Evolutionary conservation across 2,113 vertebrate genomes (phyloP), one percentile per base, ranked within the genome.

Genomic region (Suricata suricatta): DNA sequence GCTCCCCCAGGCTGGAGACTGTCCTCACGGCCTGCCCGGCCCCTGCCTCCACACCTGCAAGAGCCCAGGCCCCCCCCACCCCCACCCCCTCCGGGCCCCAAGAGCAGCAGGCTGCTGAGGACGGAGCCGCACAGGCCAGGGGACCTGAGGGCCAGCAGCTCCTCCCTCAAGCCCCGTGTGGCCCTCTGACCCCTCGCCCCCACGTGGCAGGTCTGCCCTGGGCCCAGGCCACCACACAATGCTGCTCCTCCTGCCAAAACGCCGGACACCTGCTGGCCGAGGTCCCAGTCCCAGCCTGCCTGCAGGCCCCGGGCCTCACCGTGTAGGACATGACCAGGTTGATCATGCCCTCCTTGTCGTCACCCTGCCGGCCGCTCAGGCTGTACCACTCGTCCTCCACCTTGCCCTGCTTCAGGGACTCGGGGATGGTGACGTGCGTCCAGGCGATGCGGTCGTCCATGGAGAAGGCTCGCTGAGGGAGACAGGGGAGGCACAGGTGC

Each of bases 261-360:
- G 1, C 31, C n/a, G 0, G 2, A 29, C 12, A 0, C 31, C 64
- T 10, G 7, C 4, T 0, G 25, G 25, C 35, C 33, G 3, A 3
- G 72, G 38, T 8, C 66, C 27, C 12, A 35, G 87, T 38, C 4
- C 1, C 44, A 4, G 0, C 3, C 23, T 0, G 23, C 52, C 52
- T 1, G 13, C 79, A 23, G 7, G 79, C 7, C 57, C 7, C 16
- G 0, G 6, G 2, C 97, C 99, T 99, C 97, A 99, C 99, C 98
- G 99, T 98, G 86, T 99, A 99, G 0, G 99, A 99, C 99, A 99
- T 99, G 93, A 99, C 99, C 79, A 99, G 99, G 99, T 99, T 99
- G 98, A 99, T 99, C 99, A 99, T 99, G 98, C 99, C 99, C 97
- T 99, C 99, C 97, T 99, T 99, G 99, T 99, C 99, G 4, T 99